Evolutionary conservation across 2,113 vertebrate species (phyloP).

Genomic region (Apus apus): DNA sequence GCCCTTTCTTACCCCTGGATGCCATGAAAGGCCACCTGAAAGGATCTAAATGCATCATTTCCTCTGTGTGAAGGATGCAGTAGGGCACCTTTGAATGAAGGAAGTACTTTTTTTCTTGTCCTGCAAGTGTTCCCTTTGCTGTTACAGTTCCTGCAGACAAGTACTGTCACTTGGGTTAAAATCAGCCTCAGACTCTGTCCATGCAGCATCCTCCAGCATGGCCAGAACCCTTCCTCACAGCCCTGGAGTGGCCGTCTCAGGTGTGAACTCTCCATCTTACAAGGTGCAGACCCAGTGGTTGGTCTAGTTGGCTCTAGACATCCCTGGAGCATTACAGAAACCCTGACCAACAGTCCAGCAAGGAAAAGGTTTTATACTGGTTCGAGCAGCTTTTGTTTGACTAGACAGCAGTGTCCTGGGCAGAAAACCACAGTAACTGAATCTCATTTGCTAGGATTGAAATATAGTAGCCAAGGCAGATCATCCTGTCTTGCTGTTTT

Average conservation of each 20-base stretch:
- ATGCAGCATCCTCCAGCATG: accelerated
- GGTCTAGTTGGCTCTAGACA: accelerated
- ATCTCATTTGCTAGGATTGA: conserved; percentile 65
- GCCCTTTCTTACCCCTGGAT: background rate
- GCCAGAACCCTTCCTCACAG: background rate
- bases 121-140: background rate
- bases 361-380: background rate
- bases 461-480: conserved; percentile 60
- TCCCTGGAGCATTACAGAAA: background rate
- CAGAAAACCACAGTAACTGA: conserved; percentile 60
- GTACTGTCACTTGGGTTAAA: background rate
- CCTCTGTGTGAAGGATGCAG: background rate
- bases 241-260: background rate
- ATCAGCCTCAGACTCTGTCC: background rate
- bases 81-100: background rate
- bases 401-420: conserved; percentile 43
- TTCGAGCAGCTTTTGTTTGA: conserved; percentile 13
- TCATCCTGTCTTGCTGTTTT: conserved; percentile 62
- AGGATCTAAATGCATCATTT: background rate
- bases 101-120: background rate
- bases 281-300: background rate
- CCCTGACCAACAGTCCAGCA: background rate
- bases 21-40: background rate
- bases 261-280: background rate
- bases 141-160: background rate